Evolutionary conservation across 2,797 vertebrate species (phyloP).

Genomic region (Coilia nasus): DNA sequence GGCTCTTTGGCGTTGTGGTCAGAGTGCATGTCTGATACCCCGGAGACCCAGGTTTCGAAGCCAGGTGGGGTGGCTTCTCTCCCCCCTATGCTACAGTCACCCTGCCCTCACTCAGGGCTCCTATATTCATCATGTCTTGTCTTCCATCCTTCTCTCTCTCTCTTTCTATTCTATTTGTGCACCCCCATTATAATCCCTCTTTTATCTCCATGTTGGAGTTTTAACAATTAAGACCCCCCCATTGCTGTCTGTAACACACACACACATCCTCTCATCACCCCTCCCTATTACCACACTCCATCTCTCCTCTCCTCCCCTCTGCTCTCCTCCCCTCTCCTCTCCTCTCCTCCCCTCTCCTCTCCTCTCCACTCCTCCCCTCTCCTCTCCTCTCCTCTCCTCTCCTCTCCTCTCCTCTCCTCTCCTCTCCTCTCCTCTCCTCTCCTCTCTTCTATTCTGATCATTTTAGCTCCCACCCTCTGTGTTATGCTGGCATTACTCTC

Average conservation of each 20-base stretch:
- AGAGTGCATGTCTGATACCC: too few species aligned
- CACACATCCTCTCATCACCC: too few species aligned
- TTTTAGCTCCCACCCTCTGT: not conserved
- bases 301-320: too few species aligned
- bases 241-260: too few species aligned
- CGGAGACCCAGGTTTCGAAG: too few species aligned
- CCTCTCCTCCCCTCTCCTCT: not conserved
- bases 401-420: not conserved
- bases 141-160: not conserved
- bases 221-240: not conserved
- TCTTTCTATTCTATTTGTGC: not conserved
- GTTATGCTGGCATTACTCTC: not conserved
- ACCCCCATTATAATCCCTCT: not conserved
- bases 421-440: not conserved
- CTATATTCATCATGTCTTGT: not conserved
- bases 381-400: not conserved
- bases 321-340: not conserved
- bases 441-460: not conserved
- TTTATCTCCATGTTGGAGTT: not conserved
- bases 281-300: too few species aligned
- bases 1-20: too few species aligned
- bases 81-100: too few species aligned
- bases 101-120: not conserved
- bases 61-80: too few species aligned
- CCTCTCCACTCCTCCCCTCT: not conserved